phyloP scores from a whole-genome alignment of 2,888 invertebrate species.

The Orthosia incerta region DNA sequence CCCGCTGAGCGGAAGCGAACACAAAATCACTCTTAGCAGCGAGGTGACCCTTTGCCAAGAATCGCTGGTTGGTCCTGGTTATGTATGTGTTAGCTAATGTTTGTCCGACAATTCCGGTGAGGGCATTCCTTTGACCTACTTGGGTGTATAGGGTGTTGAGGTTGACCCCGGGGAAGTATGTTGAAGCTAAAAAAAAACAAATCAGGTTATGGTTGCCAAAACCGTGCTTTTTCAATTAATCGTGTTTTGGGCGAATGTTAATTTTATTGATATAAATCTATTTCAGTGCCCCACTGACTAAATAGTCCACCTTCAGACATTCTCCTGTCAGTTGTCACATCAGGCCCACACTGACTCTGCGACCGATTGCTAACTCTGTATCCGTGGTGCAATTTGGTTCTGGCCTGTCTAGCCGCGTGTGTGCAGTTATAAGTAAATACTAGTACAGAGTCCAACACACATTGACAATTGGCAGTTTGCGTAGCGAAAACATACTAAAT shows the following conservation, averaged over 20 bases:
- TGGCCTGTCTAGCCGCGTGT: neutral
- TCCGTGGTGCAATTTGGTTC: neutral
- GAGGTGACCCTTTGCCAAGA: conserved; percentile 92
- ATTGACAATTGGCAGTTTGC: no score
- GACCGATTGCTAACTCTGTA: neutral
- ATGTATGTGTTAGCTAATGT: conserved; percentile 85
- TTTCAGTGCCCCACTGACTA: neutral
- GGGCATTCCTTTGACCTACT: conserved; percentile 75
- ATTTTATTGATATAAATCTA: neutral
- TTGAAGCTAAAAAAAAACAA: conserved; percentile 75
- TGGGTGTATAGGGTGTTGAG: conserved; percentile 83
- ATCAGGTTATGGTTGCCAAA: neutral
- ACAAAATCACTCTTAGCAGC: conserved; percentile 92
- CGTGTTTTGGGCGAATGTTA: neutral
- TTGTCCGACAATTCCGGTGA: conserved; percentile 76
- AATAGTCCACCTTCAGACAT: neutral
- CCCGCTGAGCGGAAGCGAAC: conserved; percentile 90
- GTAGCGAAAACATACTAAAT: no score
- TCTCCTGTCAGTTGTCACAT: neutral
- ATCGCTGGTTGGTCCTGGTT: conserved; percentile 74
- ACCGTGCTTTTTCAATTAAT: neutral
- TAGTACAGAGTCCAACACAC: no score
- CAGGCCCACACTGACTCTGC: neutral
- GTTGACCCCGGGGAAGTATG: conserved; percentile 85
- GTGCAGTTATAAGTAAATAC: no score